Percentiles rank a stretch among this genome's conserved stretches.
phyloP scores from a whole-genome alignment of 1,140 invertebrate species.

The Sycophila sp. region DNA sequence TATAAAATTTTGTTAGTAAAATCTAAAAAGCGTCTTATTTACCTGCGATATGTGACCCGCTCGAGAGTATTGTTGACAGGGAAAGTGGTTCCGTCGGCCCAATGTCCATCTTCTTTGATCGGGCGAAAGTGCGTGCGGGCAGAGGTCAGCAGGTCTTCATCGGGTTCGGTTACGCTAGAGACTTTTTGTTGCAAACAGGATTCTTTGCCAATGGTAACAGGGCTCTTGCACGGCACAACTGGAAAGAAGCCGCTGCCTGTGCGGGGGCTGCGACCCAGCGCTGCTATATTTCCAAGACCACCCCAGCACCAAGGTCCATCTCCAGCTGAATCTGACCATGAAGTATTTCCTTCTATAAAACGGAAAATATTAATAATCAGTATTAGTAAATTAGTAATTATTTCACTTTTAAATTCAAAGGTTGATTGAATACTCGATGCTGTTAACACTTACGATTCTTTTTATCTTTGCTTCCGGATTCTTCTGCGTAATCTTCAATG shows the following conservation, averaged over 20 bases:
- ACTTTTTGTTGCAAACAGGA: conserved; percentile 47
- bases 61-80: conserved; percentile 74
- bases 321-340: conserved; percentile 57
- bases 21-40: too few relatives aligned
- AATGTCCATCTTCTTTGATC: conserved; percentile 70
- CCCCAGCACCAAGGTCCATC: conserved; percentile 60
- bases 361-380: neutral
- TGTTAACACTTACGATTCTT: conserved; percentile 4
- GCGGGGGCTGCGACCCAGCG: conserved; percentile 50
- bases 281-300: conserved; percentile 52
- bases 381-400: neutral
- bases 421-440: neutral
- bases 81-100: conserved; percentile 75
- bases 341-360: conserved; percentile 52
- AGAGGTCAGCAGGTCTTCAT: conserved; percentile 78
- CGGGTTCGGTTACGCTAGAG: conserved; percentile 59
- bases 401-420: neutral
- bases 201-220: conserved; percentile 52
- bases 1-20: too few relatives aligned
- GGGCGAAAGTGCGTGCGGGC: conserved; percentile 80
- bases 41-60: conserved; percentile 62
- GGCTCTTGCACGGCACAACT: conserved; percentile 52
- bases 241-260: conserved; percentile 51
- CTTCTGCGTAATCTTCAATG: conserved; percentile 52
- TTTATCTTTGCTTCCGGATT: conserved; percentile 47